phyloP scores from a whole-genome alignment of 2,797 vertebrate genomes.

The Oceanodroma leucorhoa region DNA sequence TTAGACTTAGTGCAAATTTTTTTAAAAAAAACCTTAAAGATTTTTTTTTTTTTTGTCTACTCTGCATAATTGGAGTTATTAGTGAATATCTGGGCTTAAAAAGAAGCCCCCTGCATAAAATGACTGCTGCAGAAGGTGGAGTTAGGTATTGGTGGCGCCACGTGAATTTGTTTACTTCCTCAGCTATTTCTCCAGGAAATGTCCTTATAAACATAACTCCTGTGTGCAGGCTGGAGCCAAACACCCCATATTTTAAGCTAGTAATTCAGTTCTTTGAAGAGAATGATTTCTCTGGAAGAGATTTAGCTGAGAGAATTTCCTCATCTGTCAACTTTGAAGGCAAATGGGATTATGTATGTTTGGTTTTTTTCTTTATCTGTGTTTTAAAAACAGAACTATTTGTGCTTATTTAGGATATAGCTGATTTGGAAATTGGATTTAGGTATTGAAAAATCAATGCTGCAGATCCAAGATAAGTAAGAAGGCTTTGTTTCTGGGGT shows the following conservation, averaged over 20 bases:
- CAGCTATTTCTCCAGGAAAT: conserved; percentile 8
- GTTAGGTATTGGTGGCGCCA: not conserved
- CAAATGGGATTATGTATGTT: not conserved
- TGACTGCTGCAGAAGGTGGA: not conserved
- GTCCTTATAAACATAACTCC: not conserved
- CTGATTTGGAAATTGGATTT: not conserved
- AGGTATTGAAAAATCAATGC: not conserved
- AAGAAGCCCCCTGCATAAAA: not conserved
- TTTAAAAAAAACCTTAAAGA: too few species aligned
- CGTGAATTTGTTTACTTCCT: conserved; percentile 22
- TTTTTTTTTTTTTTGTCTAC: not conserved
- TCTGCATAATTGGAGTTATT: not conserved
- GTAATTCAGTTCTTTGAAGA: not conserved
- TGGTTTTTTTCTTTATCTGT: not conserved
- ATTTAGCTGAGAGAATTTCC: not conserved
- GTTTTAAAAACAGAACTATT: not conserved
- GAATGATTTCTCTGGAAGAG: not conserved
- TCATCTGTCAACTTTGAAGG: not conserved
- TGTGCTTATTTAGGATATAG: not conserved
- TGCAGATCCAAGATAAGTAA: not conserved
- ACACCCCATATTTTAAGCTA: not conserved
- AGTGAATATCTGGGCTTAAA: not conserved
- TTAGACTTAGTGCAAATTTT: not conserved
- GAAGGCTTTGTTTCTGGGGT: not conserved
- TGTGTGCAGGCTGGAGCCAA: not conserved